A percentile compares a stretch with the other conserved stretches of the same genome.
These are phyloP conservation scores for Tokudaia muenninki DNA, from an alignment of 2,797 vertebrate species.

Conservation along the genomic window DNA sequence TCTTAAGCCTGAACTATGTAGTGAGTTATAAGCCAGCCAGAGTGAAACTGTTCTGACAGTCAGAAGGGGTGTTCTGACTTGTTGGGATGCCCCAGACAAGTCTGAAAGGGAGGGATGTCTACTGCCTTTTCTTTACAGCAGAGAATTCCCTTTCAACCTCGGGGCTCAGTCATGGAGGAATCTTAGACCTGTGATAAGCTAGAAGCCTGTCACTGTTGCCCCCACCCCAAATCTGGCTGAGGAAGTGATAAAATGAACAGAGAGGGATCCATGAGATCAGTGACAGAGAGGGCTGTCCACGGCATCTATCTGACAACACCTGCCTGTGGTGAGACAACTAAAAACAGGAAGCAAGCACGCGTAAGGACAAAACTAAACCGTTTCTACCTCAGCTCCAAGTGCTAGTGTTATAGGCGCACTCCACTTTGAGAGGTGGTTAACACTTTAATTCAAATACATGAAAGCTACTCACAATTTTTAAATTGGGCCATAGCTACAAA, in stretches of 20 bases:
- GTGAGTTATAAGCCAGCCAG: not conserved
- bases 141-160: not conserved
- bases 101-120: not conserved
- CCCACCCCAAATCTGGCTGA: not conserved
- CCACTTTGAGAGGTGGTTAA: not conserved
- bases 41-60: not conserved
- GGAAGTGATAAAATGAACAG: not conserved
- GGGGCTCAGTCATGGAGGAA: not conserved
- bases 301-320: not conserved
- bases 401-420: not conserved
- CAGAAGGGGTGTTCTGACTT: not conserved
- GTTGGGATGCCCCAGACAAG: too few relatives aligned
- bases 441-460: not conserved
- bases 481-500: slow-evolving; percentile 10
- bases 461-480: not conserved
- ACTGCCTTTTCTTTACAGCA: not conserved
- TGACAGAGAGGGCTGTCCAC: not conserved
- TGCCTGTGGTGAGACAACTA: not conserved
- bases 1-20: not conserved
- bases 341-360: not conserved
- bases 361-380: not conserved
- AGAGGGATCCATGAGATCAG: too few relatives aligned
- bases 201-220: not conserved
- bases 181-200: not conserved
- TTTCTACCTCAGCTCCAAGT: not conserved